Percentiles rank a stretch among this genome's conserved stretches.
Evolutionary conservation across 2,888 invertebrate species (phyloP).

Genomic region (Brachyopa scutellaris): DNA sequence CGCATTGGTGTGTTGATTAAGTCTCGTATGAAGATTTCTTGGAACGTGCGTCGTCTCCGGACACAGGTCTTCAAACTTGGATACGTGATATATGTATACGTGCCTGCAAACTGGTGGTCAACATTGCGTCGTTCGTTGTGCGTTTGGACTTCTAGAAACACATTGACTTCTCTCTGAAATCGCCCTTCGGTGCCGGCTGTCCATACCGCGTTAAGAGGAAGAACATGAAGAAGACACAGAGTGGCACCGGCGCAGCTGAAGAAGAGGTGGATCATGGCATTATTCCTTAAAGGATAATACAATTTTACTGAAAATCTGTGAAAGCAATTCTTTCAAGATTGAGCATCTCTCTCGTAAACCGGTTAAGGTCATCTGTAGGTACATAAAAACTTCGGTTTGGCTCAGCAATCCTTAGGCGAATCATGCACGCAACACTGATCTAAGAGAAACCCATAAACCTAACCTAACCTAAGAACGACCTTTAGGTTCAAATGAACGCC

Average conservation of each 20-base stretch:
- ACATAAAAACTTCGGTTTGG: too few relatives aligned
- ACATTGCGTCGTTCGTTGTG: constrained; percentile 98
- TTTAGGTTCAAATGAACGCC: too few relatives aligned
- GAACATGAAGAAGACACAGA: constrained; percentile 96
- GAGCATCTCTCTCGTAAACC: too few relatives aligned
- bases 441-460: too few relatives aligned
- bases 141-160: constrained; percentile 98
- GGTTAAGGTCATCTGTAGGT: too few relatives aligned
- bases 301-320: too few relatives aligned
- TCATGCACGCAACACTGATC: too few relatives aligned
- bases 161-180: constrained; percentile 98
- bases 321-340: too few relatives aligned
- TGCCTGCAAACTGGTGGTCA: constrained; percentile 99
- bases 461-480: too few relatives aligned
- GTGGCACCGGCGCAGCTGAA: constrained; percentile 92
- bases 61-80: constrained; percentile 99
- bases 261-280: constrained; percentile 92
- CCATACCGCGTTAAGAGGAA: constrained; percentile 99
- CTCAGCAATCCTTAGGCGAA: too few relatives aligned
- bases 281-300: too few relatives aligned
- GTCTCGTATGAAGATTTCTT: constrained; percentile 99
- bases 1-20: constrained; percentile 99
- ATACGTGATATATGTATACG: constrained; percentile 99
- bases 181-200: constrained; percentile 99
- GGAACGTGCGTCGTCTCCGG: constrained; percentile 98